phyloP scores from a whole-genome alignment of 2,113 vertebrate genomes.

The Orientallactaga bullata region DNA sequence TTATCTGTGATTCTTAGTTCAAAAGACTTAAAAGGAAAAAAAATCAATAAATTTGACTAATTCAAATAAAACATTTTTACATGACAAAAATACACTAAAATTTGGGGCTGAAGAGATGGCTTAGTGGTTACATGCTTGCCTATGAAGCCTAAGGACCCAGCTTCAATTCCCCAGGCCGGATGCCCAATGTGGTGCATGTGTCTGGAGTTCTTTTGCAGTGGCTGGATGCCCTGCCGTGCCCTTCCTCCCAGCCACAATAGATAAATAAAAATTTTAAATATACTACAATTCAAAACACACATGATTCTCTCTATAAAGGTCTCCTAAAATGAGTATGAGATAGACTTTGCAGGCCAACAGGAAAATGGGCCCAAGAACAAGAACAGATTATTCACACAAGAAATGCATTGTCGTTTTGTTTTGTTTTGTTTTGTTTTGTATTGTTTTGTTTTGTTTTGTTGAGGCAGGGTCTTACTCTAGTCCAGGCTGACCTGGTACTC shows the following conservation, averaged over 20 bases:
- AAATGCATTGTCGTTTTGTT: constrained; percentile 11
- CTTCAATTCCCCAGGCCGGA: too few relatives aligned
- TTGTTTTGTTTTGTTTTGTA: background rate
- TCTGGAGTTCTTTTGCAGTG: too few relatives aligned
- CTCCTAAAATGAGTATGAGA: constrained; percentile 38
- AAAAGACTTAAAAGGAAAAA: constrained; percentile 18
- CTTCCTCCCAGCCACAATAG: too few relatives aligned
- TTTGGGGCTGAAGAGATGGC: too few relatives aligned
- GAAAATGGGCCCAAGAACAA: background rate
- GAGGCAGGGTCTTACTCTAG: too few relatives aligned
- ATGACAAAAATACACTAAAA: background rate
- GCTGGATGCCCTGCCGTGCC: too few relatives aligned
- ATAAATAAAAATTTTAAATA: background rate
- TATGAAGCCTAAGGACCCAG: too few relatives aligned
- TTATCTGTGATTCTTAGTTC: constrained; percentile 21
- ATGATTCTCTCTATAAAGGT: constrained; percentile 10
- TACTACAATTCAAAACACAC: constrained; percentile 33
- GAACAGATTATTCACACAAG: background rate
- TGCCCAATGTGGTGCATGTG: too few relatives aligned
- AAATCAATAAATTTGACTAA: background rate
- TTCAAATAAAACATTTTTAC: constrained; percentile 15
- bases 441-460: too few relatives aligned
- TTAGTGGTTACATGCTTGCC: too few relatives aligned
- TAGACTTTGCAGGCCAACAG: background rate
- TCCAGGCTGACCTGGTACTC: too few relatives aligned